Evolutionary conservation across 2,113 vertebrate species (phyloP).

Genomic region (Macaca nemestrina): DNA sequence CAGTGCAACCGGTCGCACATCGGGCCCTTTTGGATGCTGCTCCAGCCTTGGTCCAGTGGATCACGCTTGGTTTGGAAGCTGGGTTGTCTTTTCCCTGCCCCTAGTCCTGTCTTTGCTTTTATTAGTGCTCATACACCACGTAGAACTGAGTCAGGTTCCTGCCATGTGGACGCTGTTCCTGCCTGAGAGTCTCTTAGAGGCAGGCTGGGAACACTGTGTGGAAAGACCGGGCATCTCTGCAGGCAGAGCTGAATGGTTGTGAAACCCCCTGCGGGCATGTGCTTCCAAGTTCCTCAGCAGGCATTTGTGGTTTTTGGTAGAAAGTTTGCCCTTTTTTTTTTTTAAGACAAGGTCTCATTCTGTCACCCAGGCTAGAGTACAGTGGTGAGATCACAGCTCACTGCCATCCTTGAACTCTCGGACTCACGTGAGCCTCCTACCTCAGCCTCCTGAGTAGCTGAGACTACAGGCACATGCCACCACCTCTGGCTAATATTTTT

Average conservation of each 20-base stretch:
- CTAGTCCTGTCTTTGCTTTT: background rate
- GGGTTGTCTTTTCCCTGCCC: background rate
- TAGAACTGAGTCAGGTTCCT: background rate
- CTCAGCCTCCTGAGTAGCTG: too few species aligned
- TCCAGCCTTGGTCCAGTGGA: background rate
- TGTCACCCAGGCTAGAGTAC: too few species aligned
- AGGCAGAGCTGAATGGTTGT: background rate
- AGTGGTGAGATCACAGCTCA: too few species aligned
- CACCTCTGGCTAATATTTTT: too few species aligned
- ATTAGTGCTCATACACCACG: background rate
- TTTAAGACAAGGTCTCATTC: too few species aligned
- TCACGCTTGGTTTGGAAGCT: background rate
- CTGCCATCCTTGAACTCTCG: too few species aligned
- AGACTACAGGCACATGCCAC: too few species aligned
- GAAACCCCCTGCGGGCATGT: rapidly evolving
- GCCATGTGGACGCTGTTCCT: background rate
- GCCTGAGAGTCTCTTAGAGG: background rate
- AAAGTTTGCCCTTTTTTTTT: background rate
- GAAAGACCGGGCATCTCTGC: background rate
- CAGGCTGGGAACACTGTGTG: background rate
- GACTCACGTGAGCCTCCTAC: too few species aligned
- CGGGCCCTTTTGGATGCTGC: background rate
- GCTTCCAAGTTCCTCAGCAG: background rate
- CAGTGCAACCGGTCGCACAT: rapidly evolving
- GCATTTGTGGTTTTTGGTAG: background rate